Evolutionary conservation across 2,888 invertebrate genomes (phyloP), one percentile per base, ranked within the genome.

Genomic region (Drosophila eohydei): DNA sequence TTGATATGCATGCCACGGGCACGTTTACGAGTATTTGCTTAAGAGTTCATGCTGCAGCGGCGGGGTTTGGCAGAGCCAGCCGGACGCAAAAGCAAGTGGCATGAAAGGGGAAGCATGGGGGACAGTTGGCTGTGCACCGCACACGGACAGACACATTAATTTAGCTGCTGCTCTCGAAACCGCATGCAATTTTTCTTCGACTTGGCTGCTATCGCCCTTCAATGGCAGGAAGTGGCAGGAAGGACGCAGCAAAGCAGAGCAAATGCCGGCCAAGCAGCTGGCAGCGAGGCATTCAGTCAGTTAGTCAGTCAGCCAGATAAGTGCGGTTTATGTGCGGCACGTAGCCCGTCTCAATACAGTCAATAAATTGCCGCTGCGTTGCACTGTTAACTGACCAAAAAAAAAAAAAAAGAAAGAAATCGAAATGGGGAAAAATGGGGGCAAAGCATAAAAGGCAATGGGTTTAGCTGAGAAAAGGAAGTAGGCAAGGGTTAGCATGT

Each of bases 181-280:
- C 90, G 82, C 86, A 90, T 87, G 89, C 90, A 87, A 90, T 87
- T 87, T 90, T 87, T 87, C 86, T 89, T 81, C 62, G 34, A 71
- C 79, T 83, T 52, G 72, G 70, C 72, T 65, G 81, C 86, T 88
- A 81, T 83, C 88, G 89, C 76, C 78, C 83, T 88, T 78, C 88
- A 86, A 61, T 86, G 83, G 79, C 76, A 64, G 89, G 81, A 83
- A 76, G 78, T 70, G 71, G 60, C 12, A 32, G 28, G 52, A 28
- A 28, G 54, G 34, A 54, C 38, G 54, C 59, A 21, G 46, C 28
- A n/a, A n/a, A 60, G 43, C 32, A 28, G 38, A 61, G 59, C 9
- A 34, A 41, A 26, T 14, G 44, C 43, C 56, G 40, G n/a, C 32
- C 44, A 28, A 46, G 67, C 68, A 44, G 59, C 46, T 50, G 63